These are phyloP conservation scores for Coelinius sp. DNA, from an alignment of 2,888 invertebrate species.

Conservation along the genomic window DNA sequence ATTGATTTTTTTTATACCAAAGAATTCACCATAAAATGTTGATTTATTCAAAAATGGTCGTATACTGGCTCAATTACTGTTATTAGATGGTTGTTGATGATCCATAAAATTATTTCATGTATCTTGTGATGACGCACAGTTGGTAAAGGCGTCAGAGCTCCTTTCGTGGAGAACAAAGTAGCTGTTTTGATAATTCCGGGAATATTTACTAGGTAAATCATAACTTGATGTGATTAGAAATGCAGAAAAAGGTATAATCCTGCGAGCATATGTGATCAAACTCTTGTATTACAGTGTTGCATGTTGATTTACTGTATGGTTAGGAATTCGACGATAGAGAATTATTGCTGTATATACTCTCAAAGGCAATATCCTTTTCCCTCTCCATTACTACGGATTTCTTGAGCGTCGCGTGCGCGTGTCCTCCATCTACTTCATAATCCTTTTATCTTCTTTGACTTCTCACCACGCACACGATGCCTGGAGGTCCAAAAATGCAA, in stretches of 20 bases:
- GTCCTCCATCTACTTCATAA: conserved; percentile 38
- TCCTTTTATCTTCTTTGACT: background rate
- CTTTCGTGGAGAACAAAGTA: too few species aligned
- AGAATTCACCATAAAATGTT: too few species aligned
- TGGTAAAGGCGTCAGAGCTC: too few species aligned
- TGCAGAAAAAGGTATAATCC: too few species aligned
- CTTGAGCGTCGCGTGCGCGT: conserved; percentile 48
- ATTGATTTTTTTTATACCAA: background rate
- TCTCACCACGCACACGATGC: conserved; percentile 17
- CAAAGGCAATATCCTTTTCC: background rate
- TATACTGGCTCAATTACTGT: too few species aligned
- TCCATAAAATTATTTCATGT: background rate
- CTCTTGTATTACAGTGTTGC: background rate
- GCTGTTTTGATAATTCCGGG: too few species aligned
- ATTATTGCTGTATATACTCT: background rate
- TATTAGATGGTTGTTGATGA: background rate
- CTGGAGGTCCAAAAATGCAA: background rate
- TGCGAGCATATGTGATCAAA: too few species aligned
- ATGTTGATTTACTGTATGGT: background rate
- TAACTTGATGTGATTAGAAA: too few species aligned
- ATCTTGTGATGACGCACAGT: too few species aligned
- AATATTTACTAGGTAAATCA: too few species aligned
- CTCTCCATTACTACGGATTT: conserved; percentile 46
- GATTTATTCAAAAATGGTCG: too few species aligned
- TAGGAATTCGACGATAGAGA: background rate